Percentiles rank a stretch among this genome's conserved stretches.
phyloP scores from a whole-genome alignment of 2,113 vertebrate species.

The Pogona vitticeps region DNA sequence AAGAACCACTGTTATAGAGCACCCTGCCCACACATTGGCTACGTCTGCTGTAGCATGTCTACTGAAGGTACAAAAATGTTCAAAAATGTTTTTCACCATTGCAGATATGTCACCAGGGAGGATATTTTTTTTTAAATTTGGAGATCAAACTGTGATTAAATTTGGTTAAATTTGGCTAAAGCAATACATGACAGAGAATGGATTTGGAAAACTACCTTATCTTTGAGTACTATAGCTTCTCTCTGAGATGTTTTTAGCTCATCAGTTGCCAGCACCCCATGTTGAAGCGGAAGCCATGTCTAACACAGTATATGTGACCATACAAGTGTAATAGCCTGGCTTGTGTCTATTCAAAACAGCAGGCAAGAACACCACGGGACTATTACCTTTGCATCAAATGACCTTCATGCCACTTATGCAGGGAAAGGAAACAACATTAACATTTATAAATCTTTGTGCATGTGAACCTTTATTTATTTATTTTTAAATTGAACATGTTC shows the following conservation, averaged over 20 bases:
- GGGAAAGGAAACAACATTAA: background rate
- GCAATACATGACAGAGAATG: background rate
- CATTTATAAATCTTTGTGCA: conserved; percentile 9
- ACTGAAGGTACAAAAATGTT: background rate
- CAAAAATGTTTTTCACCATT: background rate
- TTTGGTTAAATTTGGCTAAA: background rate
- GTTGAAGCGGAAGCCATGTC: conserved; percentile 15
- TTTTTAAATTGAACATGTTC: conserved; percentile 73
- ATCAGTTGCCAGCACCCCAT: background rate
- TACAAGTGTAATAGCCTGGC: background rate
- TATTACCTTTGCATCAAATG: conserved; percentile 59
- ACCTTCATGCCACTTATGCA: conserved; percentile 30
- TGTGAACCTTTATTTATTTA: conserved; percentile 68
- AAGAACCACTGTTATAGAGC: too few relatives aligned
- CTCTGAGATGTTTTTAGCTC: background rate
- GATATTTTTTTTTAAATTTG: background rate
- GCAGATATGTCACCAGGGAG: background rate
- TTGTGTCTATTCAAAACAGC: conserved; percentile 13
- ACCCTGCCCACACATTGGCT: background rate
- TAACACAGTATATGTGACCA: accelerated
- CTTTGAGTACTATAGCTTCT: background rate
- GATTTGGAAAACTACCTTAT: background rate
- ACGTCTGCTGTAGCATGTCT: background rate
- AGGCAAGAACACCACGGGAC: conserved; percentile 55
- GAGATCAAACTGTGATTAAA: background rate